Percentiles rank a stretch among this genome's conserved stretches.
phyloP scores from a whole-genome alignment of 2,113 vertebrate species.

The Cacatua alba region DNA sequence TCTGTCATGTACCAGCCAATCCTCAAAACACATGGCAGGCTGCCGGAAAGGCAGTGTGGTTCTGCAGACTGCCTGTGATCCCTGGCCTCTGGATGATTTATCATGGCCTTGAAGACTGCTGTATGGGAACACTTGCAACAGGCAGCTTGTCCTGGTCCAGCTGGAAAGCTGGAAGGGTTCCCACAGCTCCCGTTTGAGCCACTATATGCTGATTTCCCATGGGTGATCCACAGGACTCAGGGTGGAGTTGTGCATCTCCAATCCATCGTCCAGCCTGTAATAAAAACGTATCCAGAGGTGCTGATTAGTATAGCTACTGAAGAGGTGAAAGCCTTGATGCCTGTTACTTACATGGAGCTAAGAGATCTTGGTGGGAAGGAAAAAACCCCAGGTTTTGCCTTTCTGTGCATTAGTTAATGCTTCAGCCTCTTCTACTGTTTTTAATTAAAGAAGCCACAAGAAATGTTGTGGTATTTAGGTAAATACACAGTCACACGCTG shows the following conservation, averaged over 20 bases:
- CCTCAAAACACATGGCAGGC: background rate
- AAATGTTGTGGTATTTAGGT: background rate
- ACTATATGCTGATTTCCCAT: background rate
- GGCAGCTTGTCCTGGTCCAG: background rate
- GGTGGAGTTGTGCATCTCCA: background rate
- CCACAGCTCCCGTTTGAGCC: fast-evolving
- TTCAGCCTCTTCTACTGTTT: background rate
- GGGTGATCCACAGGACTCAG: background rate
- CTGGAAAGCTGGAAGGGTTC: background rate
- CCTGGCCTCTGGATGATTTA: background rate
- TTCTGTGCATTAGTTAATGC: background rate
- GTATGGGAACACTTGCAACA: background rate
- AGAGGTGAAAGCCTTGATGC: background rate
- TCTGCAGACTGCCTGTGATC: background rate
- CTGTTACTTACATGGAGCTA: background rate
- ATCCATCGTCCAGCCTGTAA: background rate
- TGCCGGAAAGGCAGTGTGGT: background rate
- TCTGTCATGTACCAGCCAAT: background rate
- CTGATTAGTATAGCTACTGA: background rate
- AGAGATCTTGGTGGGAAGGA: background rate
- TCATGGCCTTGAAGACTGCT: background rate
- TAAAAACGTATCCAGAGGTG: background rate
- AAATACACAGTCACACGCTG: background rate
- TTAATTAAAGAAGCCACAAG: background rate
- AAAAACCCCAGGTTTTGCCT: background rate